Evolutionary conservation across 2,888 invertebrate species (phyloP).

Genomic region (Ophioninae sp.): DNA sequence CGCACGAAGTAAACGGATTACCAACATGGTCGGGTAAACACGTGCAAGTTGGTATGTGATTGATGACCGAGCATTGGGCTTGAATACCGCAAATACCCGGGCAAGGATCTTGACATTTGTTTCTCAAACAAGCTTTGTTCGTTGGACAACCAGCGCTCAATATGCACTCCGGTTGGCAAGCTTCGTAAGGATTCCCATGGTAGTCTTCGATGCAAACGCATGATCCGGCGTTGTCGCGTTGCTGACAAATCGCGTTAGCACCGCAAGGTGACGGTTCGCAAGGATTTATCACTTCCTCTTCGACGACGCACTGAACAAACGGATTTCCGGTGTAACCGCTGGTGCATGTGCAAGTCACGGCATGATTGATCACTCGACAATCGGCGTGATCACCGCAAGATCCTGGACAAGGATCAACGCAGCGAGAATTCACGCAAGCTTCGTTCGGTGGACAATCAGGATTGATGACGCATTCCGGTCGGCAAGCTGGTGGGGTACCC

Average conservation of each 20-base stretch:
- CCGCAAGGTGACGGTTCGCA: conserved; percentile 95
- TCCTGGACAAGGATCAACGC: conserved; percentile 91
- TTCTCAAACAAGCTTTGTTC: conserved; percentile 90
- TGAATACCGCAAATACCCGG: conserved; percentile 92
- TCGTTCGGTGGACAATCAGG: conserved; percentile 89
- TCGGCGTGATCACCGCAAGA: conserved; percentile 91
- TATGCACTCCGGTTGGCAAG: conserved; percentile 93
- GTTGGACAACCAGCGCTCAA: conserved; percentile 92
- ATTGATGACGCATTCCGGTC: conserved; percentile 92
- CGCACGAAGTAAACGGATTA: conserved; percentile 86
- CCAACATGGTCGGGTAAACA: conserved; percentile 88
- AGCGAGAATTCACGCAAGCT: conserved; percentile 91
- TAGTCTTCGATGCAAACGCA: conserved; percentile 91
- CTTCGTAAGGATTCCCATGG: conserved; percentile 92
- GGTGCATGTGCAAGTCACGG: conserved; percentile 90
- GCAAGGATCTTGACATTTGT: conserved; percentile 93
- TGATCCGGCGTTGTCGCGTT: conserved; percentile 89
- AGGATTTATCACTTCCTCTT: conserved; percentile 85
- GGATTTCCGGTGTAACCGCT: conserved; percentile 91
- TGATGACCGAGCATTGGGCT: conserved; percentile 91
- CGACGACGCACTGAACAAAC: conserved; percentile 88
- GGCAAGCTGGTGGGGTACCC: conserved; percentile 90
- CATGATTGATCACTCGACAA: conserved; percentile 90
- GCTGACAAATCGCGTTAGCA: conserved; percentile 89
- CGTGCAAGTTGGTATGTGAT: conserved; percentile 93